Conservation (phyloP, 1,140 invertebrate genomes). For the Megathymus violae region DNA sequence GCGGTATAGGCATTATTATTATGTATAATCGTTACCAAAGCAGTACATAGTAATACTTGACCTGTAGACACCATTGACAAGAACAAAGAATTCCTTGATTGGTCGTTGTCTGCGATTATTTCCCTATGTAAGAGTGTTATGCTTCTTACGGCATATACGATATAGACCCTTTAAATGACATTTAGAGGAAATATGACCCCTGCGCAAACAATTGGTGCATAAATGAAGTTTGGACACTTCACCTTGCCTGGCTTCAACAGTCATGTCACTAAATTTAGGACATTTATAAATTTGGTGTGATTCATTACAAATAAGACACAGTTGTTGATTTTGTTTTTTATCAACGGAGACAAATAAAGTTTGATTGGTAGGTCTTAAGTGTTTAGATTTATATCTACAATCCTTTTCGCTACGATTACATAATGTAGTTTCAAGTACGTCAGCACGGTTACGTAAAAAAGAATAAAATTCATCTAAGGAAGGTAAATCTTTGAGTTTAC, state of each 20-base stretch:
- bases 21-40: slow-evolving; percentile 23
- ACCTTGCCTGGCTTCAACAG: slow-evolving; percentile 7
- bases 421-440: not conserved
- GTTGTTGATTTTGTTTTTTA: not conserved
- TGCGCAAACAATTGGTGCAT: slow-evolving; percentile 27
- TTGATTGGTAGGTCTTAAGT: no score
- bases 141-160: slow-evolving; percentile 13
- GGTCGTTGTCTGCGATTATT: not conserved
- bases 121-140: slow-evolving; percentile 30
- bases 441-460: not conserved
- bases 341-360: not conserved
- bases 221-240: slow-evolving; percentile 4
- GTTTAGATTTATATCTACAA: no score
- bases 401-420: no score
- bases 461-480: not conserved
- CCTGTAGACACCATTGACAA: slow-evolving; percentile 4
- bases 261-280: slow-evolving; percentile 3
- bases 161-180: slow-evolving; percentile 28
- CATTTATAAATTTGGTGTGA: not conserved
- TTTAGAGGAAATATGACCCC: slow-evolving; percentile 12
- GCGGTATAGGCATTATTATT: slow-evolving; percentile 17
- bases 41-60: slow-evolving; percentile 29
- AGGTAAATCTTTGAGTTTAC: not conserved
- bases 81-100: slow-evolving; percentile 2
- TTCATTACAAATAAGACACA: slow-evolving; percentile 4